Evolutionary conservation across 2,113 vertebrate genomes (phyloP), one percentile per base, ranked within the genome.

Genomic region (Sinocyclocheilus anshuiensis): DNA sequence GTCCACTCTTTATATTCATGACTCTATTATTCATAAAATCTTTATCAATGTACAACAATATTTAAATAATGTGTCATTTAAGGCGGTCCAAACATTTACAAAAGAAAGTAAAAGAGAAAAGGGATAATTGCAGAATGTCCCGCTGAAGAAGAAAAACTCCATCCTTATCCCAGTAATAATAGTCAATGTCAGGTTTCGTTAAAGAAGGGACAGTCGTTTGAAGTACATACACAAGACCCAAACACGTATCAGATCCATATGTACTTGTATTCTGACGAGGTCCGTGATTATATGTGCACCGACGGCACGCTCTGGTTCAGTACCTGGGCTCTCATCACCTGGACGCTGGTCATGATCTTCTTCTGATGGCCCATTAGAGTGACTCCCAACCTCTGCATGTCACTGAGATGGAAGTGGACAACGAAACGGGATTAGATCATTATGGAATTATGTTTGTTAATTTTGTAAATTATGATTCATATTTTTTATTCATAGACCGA

Each of bases 281-380:
- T 11, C 20, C 26, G 50, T 1, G 2, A 10, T 85, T 92, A 91
- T 96, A 98, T 96, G 57, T 97, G 97, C 88, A 97, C 94, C 0
- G 93, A 96, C 4, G 97, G 96, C 79, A 97, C 95, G 0, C 96
- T 97, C 91, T 96, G 96, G 92, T 96, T 96, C 87, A 97, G 94
- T 87, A 98, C 94, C 90, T 99, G 98, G 4, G 94, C 96, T 84
- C 97, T 94, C 97, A 99, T 98, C 92, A 97, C 92, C 93, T 99
- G 97, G 83, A 99, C 97, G 45, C 98, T 99, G 92, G 95, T 98
- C 92, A 98, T 89, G 87, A 99, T 99, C 95, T 99, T 99, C 96
- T 97, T 98, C 94, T 99, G 98, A 91, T 99, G 98, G 33, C 98
- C 98, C 94, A 97, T 96, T 86, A 98, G 94, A 10, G 97, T 98